Evolutionary conservation across 2,797 vertebrate genomes (phyloP).

Genomic region (Lithobates pipiens): DNA sequence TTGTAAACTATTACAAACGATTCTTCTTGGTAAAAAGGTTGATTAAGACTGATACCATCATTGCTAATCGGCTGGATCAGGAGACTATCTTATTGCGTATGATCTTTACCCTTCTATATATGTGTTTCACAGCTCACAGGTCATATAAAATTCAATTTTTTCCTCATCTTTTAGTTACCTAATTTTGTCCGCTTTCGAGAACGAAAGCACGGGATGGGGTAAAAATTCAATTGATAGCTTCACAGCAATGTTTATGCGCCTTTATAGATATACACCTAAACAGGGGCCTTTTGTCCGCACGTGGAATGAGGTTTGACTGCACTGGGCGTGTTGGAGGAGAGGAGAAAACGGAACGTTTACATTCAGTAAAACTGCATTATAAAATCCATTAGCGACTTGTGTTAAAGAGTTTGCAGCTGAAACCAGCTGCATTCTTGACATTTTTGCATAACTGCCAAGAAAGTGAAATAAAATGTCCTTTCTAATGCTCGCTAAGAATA

Average conservation of each 20-base stretch:
- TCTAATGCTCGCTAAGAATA: conserved; percentile 74
- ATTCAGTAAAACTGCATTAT: conserved; percentile 75
- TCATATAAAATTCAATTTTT: background rate
- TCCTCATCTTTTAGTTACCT: background rate
- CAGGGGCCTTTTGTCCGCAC: conserved; percentile 50
- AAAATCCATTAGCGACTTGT: conserved; percentile 73
- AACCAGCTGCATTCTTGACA: conserved; percentile 86
- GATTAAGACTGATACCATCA: too few species aligned
- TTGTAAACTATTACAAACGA: too few species aligned
- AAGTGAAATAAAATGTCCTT: conserved; percentile 84
- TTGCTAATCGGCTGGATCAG: too few species aligned
- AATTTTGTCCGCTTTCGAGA: background rate
- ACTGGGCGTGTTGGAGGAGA: conserved; percentile 56
- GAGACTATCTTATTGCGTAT: background rate
- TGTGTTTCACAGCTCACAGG: background rate
- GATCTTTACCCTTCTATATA: background rate
- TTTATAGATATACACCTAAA: conserved; percentile 48
- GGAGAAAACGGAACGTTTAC: conserved; percentile 71
- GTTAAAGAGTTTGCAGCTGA: conserved; percentile 76
- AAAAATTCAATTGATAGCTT: background rate
- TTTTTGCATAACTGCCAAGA: conserved; percentile 90
- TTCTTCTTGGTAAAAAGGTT: too few species aligned
- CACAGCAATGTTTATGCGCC: conserved; percentile 9
- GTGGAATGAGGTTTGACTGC: conserved; percentile 44
- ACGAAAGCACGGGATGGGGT: background rate